Conservation (phyloP, 2,113 vertebrate genomes). For the Etia nguti region DNA sequence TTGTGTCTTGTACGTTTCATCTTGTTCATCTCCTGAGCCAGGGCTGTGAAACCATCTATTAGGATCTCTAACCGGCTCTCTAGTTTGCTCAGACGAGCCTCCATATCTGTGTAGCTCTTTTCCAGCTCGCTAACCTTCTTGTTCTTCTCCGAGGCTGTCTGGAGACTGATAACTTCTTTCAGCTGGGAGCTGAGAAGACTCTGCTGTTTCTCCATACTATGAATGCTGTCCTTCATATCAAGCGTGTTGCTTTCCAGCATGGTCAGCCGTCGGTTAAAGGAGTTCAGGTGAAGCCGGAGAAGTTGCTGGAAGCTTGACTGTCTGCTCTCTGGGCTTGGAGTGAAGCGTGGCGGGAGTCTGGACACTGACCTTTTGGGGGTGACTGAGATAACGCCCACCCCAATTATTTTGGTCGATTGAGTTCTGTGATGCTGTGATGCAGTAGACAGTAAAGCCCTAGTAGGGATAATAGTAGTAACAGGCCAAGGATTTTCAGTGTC, state of each 20-base stretch:
- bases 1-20: conserved; percentile 52
- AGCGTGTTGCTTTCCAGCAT: conserved; percentile 71
- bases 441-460: conserved; percentile 22
- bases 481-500: neutral
- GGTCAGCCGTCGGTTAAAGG: conserved; percentile 64
- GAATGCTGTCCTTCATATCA: conserved; percentile 66
- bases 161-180: conserved; percentile 25
- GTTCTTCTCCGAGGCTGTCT: conserved; percentile 23
- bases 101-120: conserved; percentile 57
- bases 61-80: conserved; percentile 69
- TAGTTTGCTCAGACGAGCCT: conserved; percentile 53
- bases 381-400: neutral
- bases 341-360: conserved; percentile 47
- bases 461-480: conserved; percentile 3
- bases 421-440: neutral
- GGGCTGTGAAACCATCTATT: conserved; percentile 69
- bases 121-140: conserved; percentile 42
- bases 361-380: neutral
- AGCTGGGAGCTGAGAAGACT: conserved; percentile 49
- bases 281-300: conserved; percentile 59
- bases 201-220: conserved; percentile 47
- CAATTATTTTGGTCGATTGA: neutral
- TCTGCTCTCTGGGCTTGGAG: conserved; percentile 34
- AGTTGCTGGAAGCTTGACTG: conserved; percentile 57
- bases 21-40: conserved; percentile 71